Evolutionary conservation across 2,888 invertebrate species (phyloP).

Genomic region (Sphaerophoria taeniata): DNA sequence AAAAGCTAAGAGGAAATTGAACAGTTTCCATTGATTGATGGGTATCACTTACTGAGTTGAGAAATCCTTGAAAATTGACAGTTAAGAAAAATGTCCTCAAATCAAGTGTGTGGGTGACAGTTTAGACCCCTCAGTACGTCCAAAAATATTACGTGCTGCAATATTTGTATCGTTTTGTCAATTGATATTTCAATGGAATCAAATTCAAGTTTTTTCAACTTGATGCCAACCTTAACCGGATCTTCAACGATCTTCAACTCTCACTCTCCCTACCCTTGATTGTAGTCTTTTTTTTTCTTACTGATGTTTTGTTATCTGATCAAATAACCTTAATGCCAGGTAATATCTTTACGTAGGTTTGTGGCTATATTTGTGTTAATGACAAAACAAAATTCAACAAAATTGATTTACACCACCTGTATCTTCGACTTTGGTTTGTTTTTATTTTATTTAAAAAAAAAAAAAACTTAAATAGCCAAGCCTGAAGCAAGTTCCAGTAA

Average conservation of each 20-base stretch:
- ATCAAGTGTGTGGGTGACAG: no score
- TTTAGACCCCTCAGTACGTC: no score
- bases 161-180: no score
- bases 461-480: conserved; percentile 4
- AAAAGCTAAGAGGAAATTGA: neutral
- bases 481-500: conserved; percentile 22
- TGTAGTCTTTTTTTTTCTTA: neutral
- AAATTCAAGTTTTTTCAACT: neutral
- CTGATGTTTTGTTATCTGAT: conserved; percentile 1
- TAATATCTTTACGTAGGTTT: neutral
- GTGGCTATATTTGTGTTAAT: neutral
- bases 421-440: conserved; percentile 18
- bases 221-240: neutral
- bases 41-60: neutral
- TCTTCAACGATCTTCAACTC: no score
- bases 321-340: conserved; percentile 30
- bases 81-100: neutral
- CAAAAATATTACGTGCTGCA: no score
- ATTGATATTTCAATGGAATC: neutral
- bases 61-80: neutral
- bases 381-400: conserved; percentile 39
- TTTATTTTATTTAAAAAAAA: neutral
- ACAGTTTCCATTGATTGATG: neutral
- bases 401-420: conserved; percentile 63
- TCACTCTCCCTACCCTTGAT: neutral